phyloP scores from a whole-genome alignment of 2,797 vertebrate genomes.

The Lycodopsis pacificus region DNA sequence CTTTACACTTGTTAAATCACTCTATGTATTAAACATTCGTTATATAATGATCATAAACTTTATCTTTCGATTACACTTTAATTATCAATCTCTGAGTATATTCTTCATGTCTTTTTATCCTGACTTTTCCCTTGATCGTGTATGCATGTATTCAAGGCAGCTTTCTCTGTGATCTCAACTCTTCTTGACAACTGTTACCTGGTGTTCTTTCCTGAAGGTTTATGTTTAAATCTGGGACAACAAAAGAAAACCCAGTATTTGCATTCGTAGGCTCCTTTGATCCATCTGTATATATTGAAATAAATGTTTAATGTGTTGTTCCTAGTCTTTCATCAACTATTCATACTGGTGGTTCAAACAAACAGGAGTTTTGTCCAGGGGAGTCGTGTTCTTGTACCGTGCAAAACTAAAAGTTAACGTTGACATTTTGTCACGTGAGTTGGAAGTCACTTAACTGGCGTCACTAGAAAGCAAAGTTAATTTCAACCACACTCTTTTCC shows the following conservation, averaged over 20 bases:
- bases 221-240: neutral
- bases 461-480: neutral
- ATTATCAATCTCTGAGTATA: no score
- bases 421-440: neutral
- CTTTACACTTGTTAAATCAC: no score
- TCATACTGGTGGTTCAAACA: neutral
- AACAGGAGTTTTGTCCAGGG: neutral
- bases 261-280: neutral
- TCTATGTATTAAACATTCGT: no score
- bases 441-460: neutral
- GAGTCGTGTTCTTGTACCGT: neutral
- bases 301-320: neutral
- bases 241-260: neutral
- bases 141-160: no score
- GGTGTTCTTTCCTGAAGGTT: neutral
- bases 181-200: no score
- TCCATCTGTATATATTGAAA: neutral
- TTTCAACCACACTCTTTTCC: no score
- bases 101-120: no score
- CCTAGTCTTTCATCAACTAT: neutral
- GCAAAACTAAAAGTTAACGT: neutral
- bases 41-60: no score
- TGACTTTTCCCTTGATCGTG: no score
- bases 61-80: no score
- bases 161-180: no score